phyloP scores from a whole-genome alignment of 2,113 vertebrate species.

The Entelurus aequoreus region DNA sequence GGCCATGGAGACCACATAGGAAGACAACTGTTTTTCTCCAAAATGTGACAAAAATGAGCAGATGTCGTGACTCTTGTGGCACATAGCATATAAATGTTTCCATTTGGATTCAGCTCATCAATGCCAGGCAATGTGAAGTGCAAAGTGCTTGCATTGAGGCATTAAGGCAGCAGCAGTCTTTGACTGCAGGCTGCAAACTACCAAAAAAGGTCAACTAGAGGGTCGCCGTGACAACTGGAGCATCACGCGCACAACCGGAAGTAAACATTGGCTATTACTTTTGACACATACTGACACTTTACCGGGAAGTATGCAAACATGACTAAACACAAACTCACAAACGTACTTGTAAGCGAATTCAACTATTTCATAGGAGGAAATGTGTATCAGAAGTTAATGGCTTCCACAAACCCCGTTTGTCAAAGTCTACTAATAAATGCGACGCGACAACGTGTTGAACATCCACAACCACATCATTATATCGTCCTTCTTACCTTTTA shows the following conservation, averaged over 20 bases:
- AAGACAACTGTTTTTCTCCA: background rate
- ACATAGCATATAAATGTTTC: background rate
- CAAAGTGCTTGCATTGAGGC: background rate
- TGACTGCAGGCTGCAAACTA: slow-evolving; percentile 14
- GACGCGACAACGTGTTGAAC: no score
- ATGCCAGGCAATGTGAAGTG: no score
- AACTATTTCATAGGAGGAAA: background rate
- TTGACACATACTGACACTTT: background rate
- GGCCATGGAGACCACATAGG: no score
- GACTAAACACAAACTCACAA: background rate
- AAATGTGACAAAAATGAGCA: background rate
- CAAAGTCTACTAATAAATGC: background rate
- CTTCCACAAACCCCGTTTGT: background rate
- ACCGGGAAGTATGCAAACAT: background rate
- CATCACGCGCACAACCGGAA: slow-evolving; percentile 3
- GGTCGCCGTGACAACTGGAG: background rate
- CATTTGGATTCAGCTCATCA: background rate
- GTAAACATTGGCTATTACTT: background rate
- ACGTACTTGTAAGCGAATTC: no score
- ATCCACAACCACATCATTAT: background rate
- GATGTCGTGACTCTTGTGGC: background rate
- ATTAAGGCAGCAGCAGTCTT: background rate
- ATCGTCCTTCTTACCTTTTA: background rate
- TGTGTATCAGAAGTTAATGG: background rate
- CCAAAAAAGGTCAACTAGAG: slow-evolving; percentile 62